Percentiles rank a stretch among this genome's conserved stretches.
Conservation (phyloP, 2,888 invertebrate species). For the Drosophila imparisetae region DNA sequence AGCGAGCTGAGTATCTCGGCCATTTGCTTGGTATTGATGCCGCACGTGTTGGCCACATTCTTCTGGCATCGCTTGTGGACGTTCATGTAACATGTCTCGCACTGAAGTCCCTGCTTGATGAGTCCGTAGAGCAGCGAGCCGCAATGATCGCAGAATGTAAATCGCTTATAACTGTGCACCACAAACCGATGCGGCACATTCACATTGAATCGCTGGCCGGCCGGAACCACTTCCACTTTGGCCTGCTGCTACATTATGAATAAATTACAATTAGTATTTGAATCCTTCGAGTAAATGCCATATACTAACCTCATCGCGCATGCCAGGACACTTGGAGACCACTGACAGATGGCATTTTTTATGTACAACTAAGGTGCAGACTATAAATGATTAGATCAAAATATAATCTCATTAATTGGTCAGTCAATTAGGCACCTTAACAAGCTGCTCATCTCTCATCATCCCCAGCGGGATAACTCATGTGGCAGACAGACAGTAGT, state of each 20-base stretch:
- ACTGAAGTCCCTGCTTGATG: constrained; percentile 97
- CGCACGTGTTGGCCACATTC: constrained; percentile 99
- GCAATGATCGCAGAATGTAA: constrained; percentile 99
- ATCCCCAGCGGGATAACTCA: constrained; percentile 9
- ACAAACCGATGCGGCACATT: constrained; percentile 98
- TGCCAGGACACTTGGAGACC: constrained; percentile 99
- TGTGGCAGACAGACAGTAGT: constrained; percentile 29
- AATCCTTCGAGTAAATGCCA: not conserved
- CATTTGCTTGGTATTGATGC: constrained; percentile 98
- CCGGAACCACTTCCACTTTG: constrained; percentile 87
- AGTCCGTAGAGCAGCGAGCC: constrained; percentile 98
- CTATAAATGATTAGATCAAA: constrained; percentile 86
- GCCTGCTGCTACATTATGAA: constrained; percentile 78
- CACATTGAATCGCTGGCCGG: constrained; percentile 96
- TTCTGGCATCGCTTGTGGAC: constrained; percentile 99
- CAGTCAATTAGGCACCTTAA: constrained; percentile 4
- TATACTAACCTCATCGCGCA: constrained; percentile 91
- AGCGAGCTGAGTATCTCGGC: constrained; percentile 96
- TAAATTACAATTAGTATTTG: not conserved
- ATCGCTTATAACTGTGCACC: constrained; percentile 98
- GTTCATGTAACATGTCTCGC: constrained; percentile 98
- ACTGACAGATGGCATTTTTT: constrained; percentile 98
- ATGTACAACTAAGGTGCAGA: constrained; percentile 99
- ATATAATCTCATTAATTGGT: constrained; percentile 43
- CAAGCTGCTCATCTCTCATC: constrained; percentile 18